Evolutionary conservation across 2,888 invertebrate species (phyloP).

Genomic region (Muscina levida): DNA sequence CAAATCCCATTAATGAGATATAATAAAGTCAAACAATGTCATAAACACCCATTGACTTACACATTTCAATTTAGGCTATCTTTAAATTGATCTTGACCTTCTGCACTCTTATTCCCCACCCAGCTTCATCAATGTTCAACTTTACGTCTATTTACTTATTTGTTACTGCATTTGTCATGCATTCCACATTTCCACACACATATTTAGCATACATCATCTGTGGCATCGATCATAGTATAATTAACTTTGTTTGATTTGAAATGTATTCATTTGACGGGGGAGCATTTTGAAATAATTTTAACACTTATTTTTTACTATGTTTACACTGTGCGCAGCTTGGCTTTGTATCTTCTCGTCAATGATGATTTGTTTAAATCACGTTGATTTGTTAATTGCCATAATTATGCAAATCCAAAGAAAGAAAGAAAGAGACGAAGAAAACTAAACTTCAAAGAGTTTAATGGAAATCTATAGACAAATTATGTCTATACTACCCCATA

Average conservation of each 20-base stretch:
- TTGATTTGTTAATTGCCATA: conserved; percentile 24
- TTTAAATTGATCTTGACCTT: too few species aligned
- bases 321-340: not conserved
- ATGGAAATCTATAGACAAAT: conserved; percentile 3
- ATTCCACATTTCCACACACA: not conserved
- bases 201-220: not conserved
- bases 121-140: too few species aligned
- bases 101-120: too few species aligned
- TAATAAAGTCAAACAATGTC: too few species aligned
- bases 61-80: too few species aligned
- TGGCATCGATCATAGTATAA: too few species aligned
- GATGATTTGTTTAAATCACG: conserved; percentile 21
- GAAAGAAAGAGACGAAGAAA: conserved; percentile 3
- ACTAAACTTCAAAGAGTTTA: not conserved
- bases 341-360: not conserved
- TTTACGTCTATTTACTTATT: not conserved
- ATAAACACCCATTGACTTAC: too few species aligned
- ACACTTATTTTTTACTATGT: conserved; percentile 3
- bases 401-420: conserved; percentile 16
- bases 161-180: not conserved
- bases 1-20: too few species aligned
- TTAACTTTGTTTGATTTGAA: conserved; percentile 15
- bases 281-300: conserved; percentile 25
- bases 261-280: not conserved
- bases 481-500: not conserved